Evolutionary conservation across 2,113 vertebrate genomes (phyloP).

Genomic region (Nibea coibor): DNA sequence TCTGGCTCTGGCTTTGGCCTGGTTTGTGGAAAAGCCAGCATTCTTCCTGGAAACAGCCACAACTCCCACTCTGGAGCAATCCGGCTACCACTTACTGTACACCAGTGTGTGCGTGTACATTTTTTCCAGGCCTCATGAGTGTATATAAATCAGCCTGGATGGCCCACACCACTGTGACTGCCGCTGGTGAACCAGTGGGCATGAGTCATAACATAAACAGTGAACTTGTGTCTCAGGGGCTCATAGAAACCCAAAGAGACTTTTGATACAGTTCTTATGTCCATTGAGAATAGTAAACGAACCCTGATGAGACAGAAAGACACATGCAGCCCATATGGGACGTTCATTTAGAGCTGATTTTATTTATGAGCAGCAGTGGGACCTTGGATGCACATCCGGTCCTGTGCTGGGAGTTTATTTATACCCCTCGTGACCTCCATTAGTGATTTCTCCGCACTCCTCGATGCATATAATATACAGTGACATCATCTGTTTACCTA

Average conservation of each 20-base stretch:
- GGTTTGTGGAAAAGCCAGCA: conserved; percentile 55
- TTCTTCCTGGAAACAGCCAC: conserved; percentile 60
- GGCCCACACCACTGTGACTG: conserved; percentile 17
- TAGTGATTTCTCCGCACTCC: conserved; percentile 2
- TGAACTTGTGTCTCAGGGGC: conserved; percentile 12
- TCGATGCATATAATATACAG: neutral
- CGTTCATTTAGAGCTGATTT: conserved; percentile 32
- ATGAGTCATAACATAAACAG: conserved; percentile 66
- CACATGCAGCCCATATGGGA: neutral
- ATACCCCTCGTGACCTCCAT: conserved; percentile 19
- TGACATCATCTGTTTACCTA: conserved; percentile 40
- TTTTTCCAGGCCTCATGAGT: conserved; percentile 40
- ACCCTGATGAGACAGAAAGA: conserved; percentile 24
- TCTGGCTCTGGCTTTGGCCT: conserved; percentile 46
- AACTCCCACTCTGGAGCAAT: conserved; percentile 39
- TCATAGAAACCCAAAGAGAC: neutral
- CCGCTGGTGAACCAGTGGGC: conserved; percentile 19
- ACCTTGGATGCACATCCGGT: conserved; percentile 47
- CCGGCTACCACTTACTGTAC: conserved; percentile 32
- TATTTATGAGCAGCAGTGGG: conserved; percentile 43
- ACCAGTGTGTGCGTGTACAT: neutral
- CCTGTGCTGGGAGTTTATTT: conserved; percentile 38
- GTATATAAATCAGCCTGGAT: conserved; percentile 24
- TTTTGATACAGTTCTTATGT: conserved; percentile 32
- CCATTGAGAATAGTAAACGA: conserved; percentile 16